Evolutionary conservation across 2,113 vertebrate genomes (phyloP), one percentile per base, ranked within the genome.

Genomic region (Takifugu flavidus): DNA sequence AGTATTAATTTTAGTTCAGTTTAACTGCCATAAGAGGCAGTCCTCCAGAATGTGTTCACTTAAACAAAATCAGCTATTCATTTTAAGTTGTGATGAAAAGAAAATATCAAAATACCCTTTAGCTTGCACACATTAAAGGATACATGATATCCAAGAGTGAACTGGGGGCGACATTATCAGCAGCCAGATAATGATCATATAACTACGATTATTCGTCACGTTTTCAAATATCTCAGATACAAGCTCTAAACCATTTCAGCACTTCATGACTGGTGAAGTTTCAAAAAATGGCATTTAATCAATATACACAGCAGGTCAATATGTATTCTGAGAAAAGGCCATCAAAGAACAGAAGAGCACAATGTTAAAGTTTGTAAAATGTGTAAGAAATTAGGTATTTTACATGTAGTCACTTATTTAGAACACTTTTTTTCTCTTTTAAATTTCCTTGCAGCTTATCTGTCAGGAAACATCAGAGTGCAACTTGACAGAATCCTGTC

Each of bases 401-500:
- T 7, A 7, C 2, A 7, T 39, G 34, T 47, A 15, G 45, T 47
- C 6, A 5, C 2, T 47, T 47, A 14, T 47, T 13, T 15, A 2
- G 2, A 14, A 47, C 13, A 3, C 12, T 28, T 53, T 13, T 53
- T 53, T 1, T 53, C 7, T 54, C 5, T 26, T 45, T 49, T 62
- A 27, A 7, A 27, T 60, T 61, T 57, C 61, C 46, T 67, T 55
- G 50, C 46, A 56, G 51, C 77, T 88, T 88, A 90, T 90, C 88
- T 79, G 61, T 63, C 73, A 87, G 85, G 77, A 91, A 89, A 65
- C 55, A 47, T 74, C 73, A 79, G 53, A 71, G 44, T 74, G 44
- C 61, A 79, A 79, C 54, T 56, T 71, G 20, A 70, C 55, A 57
- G 50, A 76, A 85, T 90, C 78, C 82, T 84, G 70, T 80, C 68